Base-by-base conservation (phyloP, 2,113 vertebrate genomes). In the Thalassoma bifasciatum region DNA sequence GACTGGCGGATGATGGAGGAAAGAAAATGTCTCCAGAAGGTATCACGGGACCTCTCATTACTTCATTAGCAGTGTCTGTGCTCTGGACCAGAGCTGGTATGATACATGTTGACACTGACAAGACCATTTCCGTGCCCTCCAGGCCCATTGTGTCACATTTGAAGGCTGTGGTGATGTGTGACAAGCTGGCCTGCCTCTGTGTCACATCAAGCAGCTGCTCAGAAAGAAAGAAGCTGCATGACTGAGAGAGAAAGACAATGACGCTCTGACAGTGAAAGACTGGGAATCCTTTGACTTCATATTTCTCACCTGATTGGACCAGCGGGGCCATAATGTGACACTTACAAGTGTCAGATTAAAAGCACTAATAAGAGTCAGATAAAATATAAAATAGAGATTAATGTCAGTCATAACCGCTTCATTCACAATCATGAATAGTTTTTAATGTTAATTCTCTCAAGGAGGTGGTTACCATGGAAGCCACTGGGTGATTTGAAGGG, bases 401-500 rank as follows among this genome's bases (percentile, higher is more conserved):
- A 65, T 68, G 24, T 62, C 69, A 80, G 36, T 78, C 10, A 67
- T 67, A 64, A 63, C 21, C 50, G 59, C 13, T 75, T 69, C 40
- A 44, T 70, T 64, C 37, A 79, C 22, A 4, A 59, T 62, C 50
- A 65, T 75, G 10, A 59, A 63, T 62, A 49, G 17, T 21, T 26
- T 19, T 66, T 68, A 56, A 40, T 59, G 49, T 47, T 63, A 75
- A 42, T 66, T 58, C 52, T 82, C 57, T 74, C 19, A 84, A 81
- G 54, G 66, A 65, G 66, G 54, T 34, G 58, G 86, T 84, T 88
- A 34, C 82, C 66, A 88, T 83, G 85, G 84, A 60, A 92, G 81
- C 82, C 66, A 58, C 24, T n/a, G 36, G 26, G 46, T 42, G 26
- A 66, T 66, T 58, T 80, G 47, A 70, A 72, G 60, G 8, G 72